These are phyloP conservation scores for Saimiri boliviensis DNA, from an alignment of 2,113 vertebrate genomes.

Conservation along the genomic window DNA sequence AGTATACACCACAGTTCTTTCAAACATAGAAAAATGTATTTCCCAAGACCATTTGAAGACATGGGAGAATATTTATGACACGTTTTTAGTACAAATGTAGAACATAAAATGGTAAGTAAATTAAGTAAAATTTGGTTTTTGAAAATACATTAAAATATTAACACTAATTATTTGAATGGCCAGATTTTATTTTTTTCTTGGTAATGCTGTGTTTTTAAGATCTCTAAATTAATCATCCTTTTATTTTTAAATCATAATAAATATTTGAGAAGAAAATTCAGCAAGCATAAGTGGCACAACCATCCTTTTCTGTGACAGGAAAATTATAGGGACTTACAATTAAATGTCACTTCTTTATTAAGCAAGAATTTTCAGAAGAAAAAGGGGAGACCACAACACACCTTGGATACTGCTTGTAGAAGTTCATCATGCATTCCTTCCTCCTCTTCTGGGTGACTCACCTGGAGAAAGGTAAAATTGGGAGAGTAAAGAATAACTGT, in stretches of 20 bases:
- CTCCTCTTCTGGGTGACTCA: neutral
- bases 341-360: neutral
- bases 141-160: conserved; percentile 18
- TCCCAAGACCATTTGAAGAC: neutral
- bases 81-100: neutral
- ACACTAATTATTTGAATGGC: neutral
- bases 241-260: neutral
- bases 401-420: conserved; percentile 1
- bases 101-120: neutral
- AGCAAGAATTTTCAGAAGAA: neutral
- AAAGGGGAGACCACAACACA: neutral
- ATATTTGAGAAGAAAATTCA: neutral
- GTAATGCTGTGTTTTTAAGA: neutral
- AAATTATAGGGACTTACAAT: neutral
- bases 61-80: neutral
- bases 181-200: conserved; percentile 18
- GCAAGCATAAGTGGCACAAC: neutral
- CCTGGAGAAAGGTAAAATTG: neutral
- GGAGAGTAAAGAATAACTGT: neutral
- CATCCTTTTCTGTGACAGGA: neutral
- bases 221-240: neutral
- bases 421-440: conserved; percentile 3
- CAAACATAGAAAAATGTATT: neutral
- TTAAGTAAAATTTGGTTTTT: neutral
- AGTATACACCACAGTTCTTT: neutral